Percentiles rank a stretch among this genome's conserved stretches.
Evolutionary conservation across 1,140 invertebrate species (phyloP).

Genomic region (Asbolus verrucosus): DNA sequence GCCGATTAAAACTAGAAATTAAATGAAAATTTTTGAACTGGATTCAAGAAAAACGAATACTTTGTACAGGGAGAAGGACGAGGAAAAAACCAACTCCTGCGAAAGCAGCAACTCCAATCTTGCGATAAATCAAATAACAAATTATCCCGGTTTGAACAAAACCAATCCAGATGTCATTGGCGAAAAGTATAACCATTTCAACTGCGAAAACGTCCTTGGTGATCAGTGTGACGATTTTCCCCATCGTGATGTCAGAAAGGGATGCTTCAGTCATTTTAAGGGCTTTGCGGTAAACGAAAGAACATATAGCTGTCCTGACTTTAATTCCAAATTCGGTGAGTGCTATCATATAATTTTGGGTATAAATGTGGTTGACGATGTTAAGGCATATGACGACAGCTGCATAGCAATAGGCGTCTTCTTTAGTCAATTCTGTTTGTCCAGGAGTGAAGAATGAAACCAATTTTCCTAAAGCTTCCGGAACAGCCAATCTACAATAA

Average conservation of each 20-base stretch:
- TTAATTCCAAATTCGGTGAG: slow-evolving; percentile 77
- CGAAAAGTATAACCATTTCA: slow-evolving; percentile 73
- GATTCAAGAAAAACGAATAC: slow-evolving; percentile 58
- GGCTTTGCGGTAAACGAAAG: slow-evolving; percentile 85
- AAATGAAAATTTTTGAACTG: slow-evolving; percentile 47
- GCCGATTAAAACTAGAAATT: slow-evolving; percentile 78
- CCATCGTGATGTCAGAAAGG: slow-evolving; percentile 77
- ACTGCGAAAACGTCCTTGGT: slow-evolving; percentile 85
- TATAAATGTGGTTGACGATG: slow-evolving; percentile 73
- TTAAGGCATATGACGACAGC: slow-evolving; percentile 76
- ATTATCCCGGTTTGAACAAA: slow-evolving; percentile 81
- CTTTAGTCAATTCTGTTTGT: slow-evolving; percentile 52
- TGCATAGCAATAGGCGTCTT: slow-evolving; percentile 76
- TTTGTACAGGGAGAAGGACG: slow-evolving; percentile 86
- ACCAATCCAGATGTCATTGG: slow-evolving; percentile 78
- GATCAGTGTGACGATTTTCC: slow-evolving; percentile 87
- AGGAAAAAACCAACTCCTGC: slow-evolving; percentile 83
- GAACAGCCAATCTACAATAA: slow-evolving; percentile 75
- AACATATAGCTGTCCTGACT: slow-evolving; percentile 80
- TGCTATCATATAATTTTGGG: slow-evolving; percentile 85
- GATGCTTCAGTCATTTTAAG: slow-evolving; percentile 72
- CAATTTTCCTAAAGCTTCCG: slow-evolving; percentile 75
- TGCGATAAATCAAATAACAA: slow-evolving; percentile 78
- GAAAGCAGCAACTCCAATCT: slow-evolving; percentile 79
- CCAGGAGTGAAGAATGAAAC: slow-evolving; percentile 75